Evolutionary conservation across 1,140 invertebrate species (phyloP).

Genomic region (Leptinotarsa defecta): DNA sequence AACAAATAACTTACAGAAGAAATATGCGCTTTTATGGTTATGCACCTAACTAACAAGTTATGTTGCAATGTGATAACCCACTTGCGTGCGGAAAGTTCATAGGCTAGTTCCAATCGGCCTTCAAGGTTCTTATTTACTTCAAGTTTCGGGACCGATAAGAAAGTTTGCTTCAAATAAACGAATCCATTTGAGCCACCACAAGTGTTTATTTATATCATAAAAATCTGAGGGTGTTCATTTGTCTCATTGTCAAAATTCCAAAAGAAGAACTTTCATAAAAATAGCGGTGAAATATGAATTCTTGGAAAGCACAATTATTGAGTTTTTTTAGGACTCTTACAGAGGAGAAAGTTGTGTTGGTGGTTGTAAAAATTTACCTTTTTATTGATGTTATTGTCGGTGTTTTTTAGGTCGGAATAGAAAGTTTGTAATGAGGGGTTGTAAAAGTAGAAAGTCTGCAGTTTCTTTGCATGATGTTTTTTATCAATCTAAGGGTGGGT

Average conservation of each 20-base stretch:
- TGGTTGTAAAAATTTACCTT: conserved; percentile 8
- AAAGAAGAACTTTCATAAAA: too few species aligned
- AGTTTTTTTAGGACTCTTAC: background rate
- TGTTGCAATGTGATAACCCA: conserved; percentile 45
- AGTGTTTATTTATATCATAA: background rate
- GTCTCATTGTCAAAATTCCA: too few species aligned
- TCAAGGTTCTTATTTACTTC: background rate
- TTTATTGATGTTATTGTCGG: conserved; percentile 6
- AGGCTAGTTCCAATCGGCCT: conserved; percentile 43
- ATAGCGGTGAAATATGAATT: background rate
- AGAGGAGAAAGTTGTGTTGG: conserved; percentile 14
- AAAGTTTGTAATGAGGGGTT: conserved; percentile 19
- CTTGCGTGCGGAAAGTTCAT: conserved; percentile 51
- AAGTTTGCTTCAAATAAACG: background rate
- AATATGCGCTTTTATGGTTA: conserved; percentile 40
- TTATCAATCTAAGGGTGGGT: background rate
- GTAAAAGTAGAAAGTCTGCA: conserved; percentile 35
- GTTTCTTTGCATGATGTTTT: conserved; percentile 11
- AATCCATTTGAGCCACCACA: background rate
- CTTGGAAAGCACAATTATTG: background rate
- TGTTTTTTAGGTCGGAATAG: conserved; percentile 10
- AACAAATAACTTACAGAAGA: conserved; percentile 48
- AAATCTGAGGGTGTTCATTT: background rate
- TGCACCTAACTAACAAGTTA: conserved; percentile 48
- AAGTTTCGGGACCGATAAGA: background rate